These are phyloP conservation scores for Ranitomeya variabilis DNA, from an alignment of 2,113 vertebrate genomes.

Conservation along the genomic window DNA sequence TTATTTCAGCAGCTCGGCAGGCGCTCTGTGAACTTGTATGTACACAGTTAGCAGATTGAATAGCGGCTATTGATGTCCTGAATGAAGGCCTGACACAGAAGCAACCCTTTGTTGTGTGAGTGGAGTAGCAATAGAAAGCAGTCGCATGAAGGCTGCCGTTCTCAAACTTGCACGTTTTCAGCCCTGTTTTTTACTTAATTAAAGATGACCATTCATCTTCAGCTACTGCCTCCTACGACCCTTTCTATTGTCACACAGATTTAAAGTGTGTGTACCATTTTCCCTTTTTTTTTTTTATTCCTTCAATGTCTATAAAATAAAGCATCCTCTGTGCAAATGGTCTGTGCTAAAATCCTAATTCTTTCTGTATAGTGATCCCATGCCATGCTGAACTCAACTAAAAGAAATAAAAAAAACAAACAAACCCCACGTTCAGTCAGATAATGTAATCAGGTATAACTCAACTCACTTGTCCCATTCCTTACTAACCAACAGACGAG, in stretches of 20 bases:
- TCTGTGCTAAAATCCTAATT: too few species aligned
- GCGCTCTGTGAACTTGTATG: constrained; percentile 47
- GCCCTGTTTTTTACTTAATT: not conserved
- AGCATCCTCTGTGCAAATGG: too few species aligned
- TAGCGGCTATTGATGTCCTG: constrained; percentile 44
- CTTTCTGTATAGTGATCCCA: too few species aligned
- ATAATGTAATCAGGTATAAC: too few species aligned
- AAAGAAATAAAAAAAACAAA: too few species aligned
- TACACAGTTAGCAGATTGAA: constrained; percentile 46
- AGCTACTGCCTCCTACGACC: not conserved
- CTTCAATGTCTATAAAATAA: not conserved
- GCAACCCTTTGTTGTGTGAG: constrained; percentile 38
- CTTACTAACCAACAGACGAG: too few species aligned
- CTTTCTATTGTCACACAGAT: not conserved
- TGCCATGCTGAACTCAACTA: too few species aligned
- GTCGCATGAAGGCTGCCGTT: not conserved
- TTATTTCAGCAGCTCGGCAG: constrained; percentile 36
- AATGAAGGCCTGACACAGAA: constrained; percentile 18
- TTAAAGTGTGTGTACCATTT: not conserved
- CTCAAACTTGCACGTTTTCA: not conserved
- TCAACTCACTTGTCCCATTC: too few species aligned
- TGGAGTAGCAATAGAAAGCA: constrained; percentile 14
- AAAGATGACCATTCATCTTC: not conserved
- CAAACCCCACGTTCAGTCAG: too few species aligned
- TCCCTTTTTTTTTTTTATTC: not conserved